phyloP scores from a whole-genome alignment of 2,797 vertebrate genomes.

The Ptychobarbus kaznakovi region DNA sequence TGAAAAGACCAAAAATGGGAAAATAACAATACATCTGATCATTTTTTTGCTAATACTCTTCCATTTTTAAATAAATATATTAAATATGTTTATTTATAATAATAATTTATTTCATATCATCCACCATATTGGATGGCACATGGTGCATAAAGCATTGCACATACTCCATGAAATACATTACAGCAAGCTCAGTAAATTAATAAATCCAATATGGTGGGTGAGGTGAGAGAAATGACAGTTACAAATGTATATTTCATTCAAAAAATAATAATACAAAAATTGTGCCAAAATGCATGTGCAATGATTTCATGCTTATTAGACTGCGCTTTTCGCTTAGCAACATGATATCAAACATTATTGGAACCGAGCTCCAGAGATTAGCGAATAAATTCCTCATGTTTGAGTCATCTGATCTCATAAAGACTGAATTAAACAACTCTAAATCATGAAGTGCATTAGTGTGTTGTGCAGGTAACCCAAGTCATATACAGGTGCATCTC shows the following conservation, averaged over 20 bases:
- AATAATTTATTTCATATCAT: neutral
- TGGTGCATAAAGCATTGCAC: neutral
- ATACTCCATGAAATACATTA: neutral
- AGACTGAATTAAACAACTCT: conserved; percentile 24
- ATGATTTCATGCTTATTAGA: neutral
- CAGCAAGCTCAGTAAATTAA: neutral
- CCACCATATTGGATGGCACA: neutral
- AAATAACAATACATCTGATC: neutral
- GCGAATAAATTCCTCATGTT: conserved; percentile 5
- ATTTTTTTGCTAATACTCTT: neutral
- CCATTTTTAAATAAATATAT: neutral
- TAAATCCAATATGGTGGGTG: neutral
- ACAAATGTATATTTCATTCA: neutral
- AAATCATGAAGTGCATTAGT: neutral
- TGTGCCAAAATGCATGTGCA: neutral
- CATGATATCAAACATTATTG: neutral
- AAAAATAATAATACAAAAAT: neutral
- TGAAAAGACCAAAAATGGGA: no score
- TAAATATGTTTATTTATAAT: neutral
- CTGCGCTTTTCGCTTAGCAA: neutral
- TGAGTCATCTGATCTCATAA: conserved; percentile 16
- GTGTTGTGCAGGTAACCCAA: neutral
- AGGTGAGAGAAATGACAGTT: neutral
- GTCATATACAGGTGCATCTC: no score
- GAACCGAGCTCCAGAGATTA: neutral